Conservation (phyloP, 2,888 invertebrate genomes). For the Sarcophaga subvicina region DNA sequence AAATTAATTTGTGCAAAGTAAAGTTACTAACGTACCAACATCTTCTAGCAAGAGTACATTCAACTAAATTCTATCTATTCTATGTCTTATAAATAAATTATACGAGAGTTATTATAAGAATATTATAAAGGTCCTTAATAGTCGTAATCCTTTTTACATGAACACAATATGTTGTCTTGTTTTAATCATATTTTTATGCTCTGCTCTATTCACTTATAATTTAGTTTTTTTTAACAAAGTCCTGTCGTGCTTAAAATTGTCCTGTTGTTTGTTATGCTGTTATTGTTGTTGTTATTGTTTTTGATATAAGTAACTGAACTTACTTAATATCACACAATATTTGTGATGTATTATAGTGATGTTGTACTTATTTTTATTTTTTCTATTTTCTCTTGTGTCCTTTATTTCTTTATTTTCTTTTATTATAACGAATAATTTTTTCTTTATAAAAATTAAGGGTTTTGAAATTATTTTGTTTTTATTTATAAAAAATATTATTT, state of each 20-base stretch:
- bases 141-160: slow-evolving; percentile 18
- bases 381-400: not conserved
- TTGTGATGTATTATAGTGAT: not conserved
- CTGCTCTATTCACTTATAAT: not conserved
- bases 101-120: not conserved
- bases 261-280: not conserved
- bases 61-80: not conserved
- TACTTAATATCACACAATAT: not conserved
- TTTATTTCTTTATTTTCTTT: not conserved
- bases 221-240: not conserved
- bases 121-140: slow-evolving; percentile 16
- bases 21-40: not conserved
- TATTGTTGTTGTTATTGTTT: not conserved
- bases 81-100: slow-evolving; percentile 1
- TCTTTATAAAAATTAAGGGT: slow-evolving; percentile 1
- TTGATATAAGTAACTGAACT: not conserved
- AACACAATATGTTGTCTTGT: slow-evolving; percentile 9
- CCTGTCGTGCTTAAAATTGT: not conserved
- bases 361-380: not conserved
- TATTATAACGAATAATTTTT: not conserved
- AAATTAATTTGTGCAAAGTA: not conserved
- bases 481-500: not conserved
- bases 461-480: not conserved
- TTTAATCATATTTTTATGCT: slow-evolving; percentile 18
- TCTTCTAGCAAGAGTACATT: not conserved